Evolutionary conservation across 2,113 vertebrate genomes (phyloP).

Genomic region (Calidris pygmaea): DNA sequence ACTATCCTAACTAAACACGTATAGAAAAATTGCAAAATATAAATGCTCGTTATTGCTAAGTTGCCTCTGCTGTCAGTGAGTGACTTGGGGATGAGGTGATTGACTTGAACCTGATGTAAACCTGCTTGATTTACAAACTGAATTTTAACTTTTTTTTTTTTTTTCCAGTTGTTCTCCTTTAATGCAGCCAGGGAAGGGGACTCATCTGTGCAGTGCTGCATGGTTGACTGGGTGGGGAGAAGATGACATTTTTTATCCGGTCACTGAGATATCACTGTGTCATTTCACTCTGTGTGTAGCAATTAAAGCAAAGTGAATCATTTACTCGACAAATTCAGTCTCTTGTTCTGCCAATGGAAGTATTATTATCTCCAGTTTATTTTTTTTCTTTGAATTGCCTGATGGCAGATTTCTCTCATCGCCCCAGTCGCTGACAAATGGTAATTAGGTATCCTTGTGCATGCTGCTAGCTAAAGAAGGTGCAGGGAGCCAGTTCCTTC

Average conservation of each 20-base stretch:
- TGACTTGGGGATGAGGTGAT: neutral
- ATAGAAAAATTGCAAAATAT: neutral
- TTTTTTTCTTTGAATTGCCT: slow-evolving; percentile 26
- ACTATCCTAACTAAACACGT: neutral
- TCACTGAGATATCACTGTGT: slow-evolving; percentile 8
- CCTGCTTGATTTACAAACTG: neutral
- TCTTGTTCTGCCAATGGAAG: slow-evolving; percentile 19
- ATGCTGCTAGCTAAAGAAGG: neutral
- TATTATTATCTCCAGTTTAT: slow-evolving; percentile 6
- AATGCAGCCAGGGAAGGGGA: neutral
- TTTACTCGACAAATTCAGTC: slow-evolving; percentile 6
- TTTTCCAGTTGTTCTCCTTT: neutral
- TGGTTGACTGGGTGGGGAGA: neutral
- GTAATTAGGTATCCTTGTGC: neutral
- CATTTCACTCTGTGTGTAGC: neutral
- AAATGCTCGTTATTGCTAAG: neutral
- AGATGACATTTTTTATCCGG: slow-evolving; percentile 6
- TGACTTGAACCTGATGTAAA: neutral
- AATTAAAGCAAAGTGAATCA: slow-evolving; percentile 41
- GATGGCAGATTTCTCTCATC: slow-evolving; percentile 29
- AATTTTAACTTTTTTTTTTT: neutral
- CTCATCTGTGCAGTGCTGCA: neutral
- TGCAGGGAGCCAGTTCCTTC: neutral
- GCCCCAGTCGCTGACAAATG: neutral
- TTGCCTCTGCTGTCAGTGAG: neutral